phyloP scores from a whole-genome alignment of 2,113 vertebrate species.

The Saguinus imperator region DNA sequence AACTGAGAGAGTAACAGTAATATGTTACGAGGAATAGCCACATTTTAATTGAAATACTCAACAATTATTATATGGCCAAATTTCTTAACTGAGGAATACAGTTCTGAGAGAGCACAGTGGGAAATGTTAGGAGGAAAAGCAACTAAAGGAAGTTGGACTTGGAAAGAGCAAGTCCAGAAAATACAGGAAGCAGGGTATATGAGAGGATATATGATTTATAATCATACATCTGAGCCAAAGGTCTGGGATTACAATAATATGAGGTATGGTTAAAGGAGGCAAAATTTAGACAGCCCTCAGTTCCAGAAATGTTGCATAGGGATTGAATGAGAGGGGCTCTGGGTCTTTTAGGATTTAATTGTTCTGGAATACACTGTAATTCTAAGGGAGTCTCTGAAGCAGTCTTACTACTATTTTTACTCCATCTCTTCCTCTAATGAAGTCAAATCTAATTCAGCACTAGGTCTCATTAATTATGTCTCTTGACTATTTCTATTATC shows the following conservation, averaged over 20 bases:
- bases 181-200: not conserved
- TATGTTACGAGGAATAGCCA: not conserved
- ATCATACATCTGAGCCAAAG: not conserved
- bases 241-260: not conserved
- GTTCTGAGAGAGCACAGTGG: not conserved
- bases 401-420: not conserved
- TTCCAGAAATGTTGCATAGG: not conserved
- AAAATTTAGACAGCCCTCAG: not conserved
- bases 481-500: not conserved
- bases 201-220: not conserved
- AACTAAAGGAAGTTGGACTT: not conserved
- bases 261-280: not conserved
- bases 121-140: not conserved
- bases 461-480: not conserved
- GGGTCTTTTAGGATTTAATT: not conserved
- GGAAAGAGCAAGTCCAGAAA: not conserved
- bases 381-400: too few relatives aligned
- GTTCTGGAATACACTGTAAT: not conserved
- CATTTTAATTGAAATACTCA: not conserved
- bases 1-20: not conserved
- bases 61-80: not conserved
- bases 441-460: not conserved
- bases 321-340: not conserved
- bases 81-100: not conserved
- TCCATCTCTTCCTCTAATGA: not conserved